Base-by-base conservation (phyloP, 2,888 invertebrate species). In the Phyllotreta cruciferae region DNA sequence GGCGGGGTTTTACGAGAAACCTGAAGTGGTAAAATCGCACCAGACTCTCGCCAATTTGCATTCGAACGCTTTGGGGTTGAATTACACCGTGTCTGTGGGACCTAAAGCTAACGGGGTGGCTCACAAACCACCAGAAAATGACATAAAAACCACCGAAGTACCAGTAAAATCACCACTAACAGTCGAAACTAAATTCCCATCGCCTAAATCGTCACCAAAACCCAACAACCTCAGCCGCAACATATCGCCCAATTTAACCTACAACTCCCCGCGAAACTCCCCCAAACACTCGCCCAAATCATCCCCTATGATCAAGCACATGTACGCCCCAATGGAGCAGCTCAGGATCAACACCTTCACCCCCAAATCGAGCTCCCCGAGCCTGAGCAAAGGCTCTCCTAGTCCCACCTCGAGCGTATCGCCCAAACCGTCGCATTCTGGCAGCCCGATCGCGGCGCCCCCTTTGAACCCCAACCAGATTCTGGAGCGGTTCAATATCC, bases 401-500 rank as follows among this genome's bases (percentile, higher is more conserved):
- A 65, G 66, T 38, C 35, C 56, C 13, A 58, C 45, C 6, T 47
- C 63, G 3, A n/a, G 47, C 3, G 49, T 47, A 8, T 66, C 63
- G 5, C 63, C 63, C 4, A 61, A 56, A 11, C 4, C 14, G 1
- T 35, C 57, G 1, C 24, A 50, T n/a, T 39, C 24, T 1, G 24
- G 24, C 24, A 24, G 24, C 24, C 24, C 24, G 2, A 4, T 24
- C 24, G 2, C 24, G 24, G 24, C 24, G 24, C 2, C 4, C 24
- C 68, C 70, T 1, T 38, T 78, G 10, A 77, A 68, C 66, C 75
- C 80, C 3, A 80, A 79, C 62, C 78, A 81, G 62, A 71, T 82
- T 11, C 63, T 80, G 66, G 81, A 81, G 68, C 79, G 79, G 68
- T 81, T 80, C 71, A 81, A 81, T 63, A 79, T 81, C 35, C 80